Conservation (phyloP, 2,797 vertebrate genomes). For the Micrastur ruficollis region DNA sequence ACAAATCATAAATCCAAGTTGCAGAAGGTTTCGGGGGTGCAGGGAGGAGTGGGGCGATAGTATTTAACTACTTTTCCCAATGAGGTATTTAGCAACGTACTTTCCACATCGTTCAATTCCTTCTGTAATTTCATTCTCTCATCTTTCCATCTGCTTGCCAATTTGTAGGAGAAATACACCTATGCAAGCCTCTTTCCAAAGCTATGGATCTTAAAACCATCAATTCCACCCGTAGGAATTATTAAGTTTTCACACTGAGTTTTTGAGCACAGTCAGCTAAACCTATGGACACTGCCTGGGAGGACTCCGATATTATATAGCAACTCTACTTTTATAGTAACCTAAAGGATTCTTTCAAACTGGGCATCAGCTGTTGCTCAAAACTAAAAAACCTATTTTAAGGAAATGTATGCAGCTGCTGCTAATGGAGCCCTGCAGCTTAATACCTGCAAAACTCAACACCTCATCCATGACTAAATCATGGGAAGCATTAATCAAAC, state of each 20-base stretch:
- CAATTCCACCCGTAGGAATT: background rate
- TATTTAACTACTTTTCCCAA: background rate
- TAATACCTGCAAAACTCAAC: background rate
- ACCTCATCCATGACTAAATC: background rate
- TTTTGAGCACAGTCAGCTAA: background rate
- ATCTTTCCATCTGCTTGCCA: background rate
- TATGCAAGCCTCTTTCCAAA: background rate
- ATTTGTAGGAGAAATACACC: background rate
- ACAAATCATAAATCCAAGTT: background rate
- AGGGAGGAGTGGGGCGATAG: too few relatives aligned
- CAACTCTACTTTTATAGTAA: background rate
- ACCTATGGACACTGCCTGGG: background rate
- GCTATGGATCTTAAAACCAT: background rate
- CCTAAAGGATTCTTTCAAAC: background rate
- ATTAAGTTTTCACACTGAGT: background rate
- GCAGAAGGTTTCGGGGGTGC: background rate
- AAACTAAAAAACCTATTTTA: background rate
- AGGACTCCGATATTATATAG: background rate
- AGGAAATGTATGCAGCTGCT: background rate
- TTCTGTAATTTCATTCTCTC: background rate
- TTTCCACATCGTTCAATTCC: background rate
- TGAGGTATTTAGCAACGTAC: background rate
- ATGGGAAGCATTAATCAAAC: background rate
- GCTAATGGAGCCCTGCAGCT: background rate
- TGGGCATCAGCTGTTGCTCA: background rate